Percentiles rank a stretch among this genome's conserved stretches.
phyloP scores from a whole-genome alignment of 2,888 invertebrate species.

The Crematogaster levior region DNA sequence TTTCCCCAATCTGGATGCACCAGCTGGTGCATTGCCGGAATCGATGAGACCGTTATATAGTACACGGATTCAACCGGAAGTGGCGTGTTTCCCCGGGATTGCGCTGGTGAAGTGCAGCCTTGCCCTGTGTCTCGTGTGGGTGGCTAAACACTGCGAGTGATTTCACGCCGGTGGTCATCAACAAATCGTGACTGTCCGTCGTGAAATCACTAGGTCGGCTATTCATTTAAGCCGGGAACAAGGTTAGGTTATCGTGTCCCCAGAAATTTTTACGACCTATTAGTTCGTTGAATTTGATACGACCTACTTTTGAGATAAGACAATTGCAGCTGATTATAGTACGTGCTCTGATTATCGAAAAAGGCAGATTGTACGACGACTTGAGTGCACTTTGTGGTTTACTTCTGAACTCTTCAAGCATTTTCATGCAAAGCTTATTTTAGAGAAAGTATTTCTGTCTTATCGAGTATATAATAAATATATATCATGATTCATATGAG shows the following conservation, averaged over 20 bases:
- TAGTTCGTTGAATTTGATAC: constrained; percentile 21
- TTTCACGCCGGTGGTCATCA: constrained; percentile 24
- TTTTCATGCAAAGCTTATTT: neutral
- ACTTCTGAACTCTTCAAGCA: neutral
- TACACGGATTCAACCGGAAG: constrained; percentile 30
- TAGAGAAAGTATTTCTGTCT: neutral
- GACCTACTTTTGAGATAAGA: constrained; percentile 8
- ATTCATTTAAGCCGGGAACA: constrained; percentile 32
- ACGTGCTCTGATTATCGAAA: constrained; percentile 6
- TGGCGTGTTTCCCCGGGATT: constrained; percentile 20
- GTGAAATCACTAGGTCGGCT: neutral
- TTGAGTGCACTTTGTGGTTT: neutral
- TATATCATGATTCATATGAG: neutral
- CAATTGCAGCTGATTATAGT: constrained; percentile 6
- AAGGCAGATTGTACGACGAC: neutral
- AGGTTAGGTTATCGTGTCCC: constrained; percentile 25
- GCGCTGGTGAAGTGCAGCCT: constrained; percentile 13
- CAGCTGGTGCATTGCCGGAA: constrained; percentile 50
- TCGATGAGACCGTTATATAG: constrained; percentile 60
- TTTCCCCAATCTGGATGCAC: constrained; percentile 42
- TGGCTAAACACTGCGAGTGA: constrained; percentile 9
- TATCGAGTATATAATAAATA: neutral
- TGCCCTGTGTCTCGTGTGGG: constrained; percentile 7
- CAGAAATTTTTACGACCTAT: neutral
- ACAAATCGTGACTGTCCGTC: constrained; percentile 26